phyloP scores from a whole-genome alignment of 1,140 invertebrate genomes.

The Nomia melanderi region DNA sequence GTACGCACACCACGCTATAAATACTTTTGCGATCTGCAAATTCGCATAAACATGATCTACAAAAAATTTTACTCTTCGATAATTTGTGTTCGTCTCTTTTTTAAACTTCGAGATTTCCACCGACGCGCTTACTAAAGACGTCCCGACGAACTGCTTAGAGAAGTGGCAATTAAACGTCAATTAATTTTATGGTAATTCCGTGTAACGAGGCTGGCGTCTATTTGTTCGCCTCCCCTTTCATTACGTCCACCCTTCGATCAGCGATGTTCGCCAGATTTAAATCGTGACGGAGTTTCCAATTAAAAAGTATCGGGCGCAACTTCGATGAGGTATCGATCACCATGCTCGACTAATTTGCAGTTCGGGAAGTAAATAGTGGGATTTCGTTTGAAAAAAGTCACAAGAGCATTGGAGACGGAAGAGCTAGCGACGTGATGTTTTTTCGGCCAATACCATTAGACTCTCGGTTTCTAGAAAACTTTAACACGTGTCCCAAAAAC shows the following conservation, averaged over 20 bases:
- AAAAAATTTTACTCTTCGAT: too few relatives aligned
- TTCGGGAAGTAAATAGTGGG: slow-evolving; percentile 9
- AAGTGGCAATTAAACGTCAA: slow-evolving; percentile 26
- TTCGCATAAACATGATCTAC: background rate
- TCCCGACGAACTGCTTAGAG: slow-evolving; percentile 7
- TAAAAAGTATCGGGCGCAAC: slow-evolving; percentile 56
- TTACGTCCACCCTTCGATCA: slow-evolving; percentile 8
- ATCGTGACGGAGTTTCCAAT: slow-evolving; percentile 43
- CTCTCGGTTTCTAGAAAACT: background rate
- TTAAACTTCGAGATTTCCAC: background rate
- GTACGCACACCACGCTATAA: background rate
- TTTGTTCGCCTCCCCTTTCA: slow-evolving; percentile 29
- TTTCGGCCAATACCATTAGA: background rate
- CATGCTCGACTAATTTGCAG: background rate
- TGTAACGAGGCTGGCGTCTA: background rate
- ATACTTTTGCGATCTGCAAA: background rate
- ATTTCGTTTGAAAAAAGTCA: background rate
- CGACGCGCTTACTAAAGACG: background rate
- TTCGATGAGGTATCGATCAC: slow-evolving; percentile 40
- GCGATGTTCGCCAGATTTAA: slow-evolving; percentile 44
- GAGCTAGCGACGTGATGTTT: background rate
- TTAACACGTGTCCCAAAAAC: too few relatives aligned
- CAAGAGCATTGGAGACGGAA: too few relatives aligned
- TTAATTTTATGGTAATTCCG: background rate
- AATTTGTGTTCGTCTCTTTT: too few relatives aligned